These are phyloP conservation scores for Todiramphus chloris DNA, from an alignment of 2,113 vertebrate genomes.

Conservation along the genomic window DNA sequence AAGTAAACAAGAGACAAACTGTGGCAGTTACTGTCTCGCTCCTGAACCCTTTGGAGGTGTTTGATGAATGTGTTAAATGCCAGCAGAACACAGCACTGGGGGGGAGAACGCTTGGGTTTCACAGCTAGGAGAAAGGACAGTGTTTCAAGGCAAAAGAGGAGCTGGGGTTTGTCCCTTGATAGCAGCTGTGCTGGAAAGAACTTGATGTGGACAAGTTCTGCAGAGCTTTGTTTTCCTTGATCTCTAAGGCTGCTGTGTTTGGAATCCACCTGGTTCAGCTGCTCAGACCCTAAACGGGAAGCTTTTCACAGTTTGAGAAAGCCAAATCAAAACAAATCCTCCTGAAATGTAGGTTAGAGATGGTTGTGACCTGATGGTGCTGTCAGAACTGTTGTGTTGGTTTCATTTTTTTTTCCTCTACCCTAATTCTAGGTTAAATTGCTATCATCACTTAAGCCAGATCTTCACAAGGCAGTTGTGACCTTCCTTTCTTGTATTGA, in stretches of 20 bases:
- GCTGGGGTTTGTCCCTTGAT: not conserved
- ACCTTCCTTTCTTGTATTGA: not conserved
- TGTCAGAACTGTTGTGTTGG: not conserved
- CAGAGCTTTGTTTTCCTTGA: not conserved
- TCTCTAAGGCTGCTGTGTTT: not conserved
- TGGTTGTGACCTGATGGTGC: not conserved
- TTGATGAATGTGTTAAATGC: not conserved
- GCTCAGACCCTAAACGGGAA: not conserved
- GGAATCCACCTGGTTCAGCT: not conserved
- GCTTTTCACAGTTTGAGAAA: not conserved
- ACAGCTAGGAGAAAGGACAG: not conserved
- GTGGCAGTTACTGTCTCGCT: not conserved
- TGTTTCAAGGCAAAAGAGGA: not conserved
- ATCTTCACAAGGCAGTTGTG: not conserved
- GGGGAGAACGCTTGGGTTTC: not conserved
- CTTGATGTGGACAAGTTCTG: not conserved
- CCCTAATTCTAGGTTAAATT: not conserved
- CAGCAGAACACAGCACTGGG: not conserved
- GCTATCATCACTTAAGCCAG: not conserved
- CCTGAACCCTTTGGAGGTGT: not conserved
- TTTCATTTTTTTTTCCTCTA: not conserved
- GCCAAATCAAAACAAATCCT: rapidly evolving
- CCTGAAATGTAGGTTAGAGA: not conserved
- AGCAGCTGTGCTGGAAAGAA: not conserved
- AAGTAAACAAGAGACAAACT: not conserved